phyloP scores from a whole-genome alignment of 1,140 invertebrate species.

The Drosophila repletoides region DNA sequence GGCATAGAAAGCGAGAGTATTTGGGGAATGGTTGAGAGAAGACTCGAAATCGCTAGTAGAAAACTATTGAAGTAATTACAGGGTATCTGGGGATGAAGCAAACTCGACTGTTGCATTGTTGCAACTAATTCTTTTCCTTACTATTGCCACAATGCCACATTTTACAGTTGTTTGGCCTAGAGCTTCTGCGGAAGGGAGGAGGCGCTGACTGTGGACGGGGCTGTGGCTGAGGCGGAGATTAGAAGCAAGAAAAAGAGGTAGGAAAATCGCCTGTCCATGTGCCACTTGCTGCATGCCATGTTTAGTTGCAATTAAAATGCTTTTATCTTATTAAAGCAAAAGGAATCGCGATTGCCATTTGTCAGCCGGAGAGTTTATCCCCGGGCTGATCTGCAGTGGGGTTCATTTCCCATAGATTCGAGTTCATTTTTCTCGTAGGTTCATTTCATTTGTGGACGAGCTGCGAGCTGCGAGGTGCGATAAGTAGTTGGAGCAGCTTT shows the following conservation, averaged over 20 bases:
- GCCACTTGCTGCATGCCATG: constrained; percentile 60
- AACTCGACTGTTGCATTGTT: constrained; percentile 11
- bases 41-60: too few species aligned
- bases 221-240: background rate
- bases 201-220: background rate
- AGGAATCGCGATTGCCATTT: constrained; percentile 36
- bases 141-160: constrained; percentile 33
- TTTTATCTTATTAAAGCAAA: constrained; percentile 77
- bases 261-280: constrained; percentile 43
- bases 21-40: too few species aligned
- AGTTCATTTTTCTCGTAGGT: too few species aligned
- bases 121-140: constrained; percentile 3
- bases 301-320: constrained; percentile 80
- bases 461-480: too few species aligned
- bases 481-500: too few species aligned
- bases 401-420: constrained; percentile 9
- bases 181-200: constrained; percentile 17
- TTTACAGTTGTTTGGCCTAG: constrained; percentile 72
- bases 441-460: too few species aligned
- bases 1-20: constrained; percentile 20
- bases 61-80: background rate
- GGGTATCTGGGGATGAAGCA: constrained; percentile 5
- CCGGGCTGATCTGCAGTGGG: constrained; percentile 9
- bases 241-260: background rate
- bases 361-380: constrained; percentile 27